Evolutionary conservation across 2,113 vertebrate genomes (phyloP), one percentile per base, ranked within the genome.

Genomic region (Sander lucioperca): DNA sequence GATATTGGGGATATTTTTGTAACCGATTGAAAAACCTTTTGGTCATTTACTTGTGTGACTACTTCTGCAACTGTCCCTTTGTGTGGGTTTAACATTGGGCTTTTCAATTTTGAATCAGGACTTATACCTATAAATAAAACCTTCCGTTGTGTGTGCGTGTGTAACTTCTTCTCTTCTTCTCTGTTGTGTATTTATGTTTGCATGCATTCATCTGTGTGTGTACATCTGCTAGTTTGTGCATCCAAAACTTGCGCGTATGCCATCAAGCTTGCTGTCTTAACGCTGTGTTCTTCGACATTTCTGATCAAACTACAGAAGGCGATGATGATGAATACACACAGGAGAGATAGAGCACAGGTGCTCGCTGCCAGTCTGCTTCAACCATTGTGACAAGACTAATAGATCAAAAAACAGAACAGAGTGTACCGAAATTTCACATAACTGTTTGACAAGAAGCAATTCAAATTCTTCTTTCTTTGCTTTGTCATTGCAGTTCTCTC

Each of bases 321-420:
- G 9, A 79, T 6, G 47, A 58, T 80, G 73, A 57, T 54, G 75
- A 86, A 77, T 2, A 21, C 53, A 47, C 61, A 14, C 2, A 6
- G 54, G 56, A n/a, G 56, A n/a, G 53, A 19, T 12, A 25, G 64
- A 74, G 76, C 54, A 45, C 77, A 69, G 86, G 51, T 78, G 77
- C 50, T 62, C 11, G 64, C 67, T 79, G 72, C 83, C 81, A 63
- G 19, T 70, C 69, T 61, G 53, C 63, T 74, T 87, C 79, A 45
- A 36, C 61, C 69, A 66, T 8, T 58, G 23, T 81, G 83, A 83
- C 4, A 0, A 63, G n/a, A 71, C 75, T 36, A 79, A 78, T 48
- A 50, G 73, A 80, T 89, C 3, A 69, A 67, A 65, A 53, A 58
- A 74, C 27, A 33, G 39, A 74, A 33, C 19, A 64, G 39, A 30